A percentile compares a stretch with the other conserved stretches of the same genome.
Evolutionary conservation across 30 jellyfish, hydroid and myxozoan genomes (phyloP).

Genomic region (Aurelia aurita complex sp. Pacific): DNA sequence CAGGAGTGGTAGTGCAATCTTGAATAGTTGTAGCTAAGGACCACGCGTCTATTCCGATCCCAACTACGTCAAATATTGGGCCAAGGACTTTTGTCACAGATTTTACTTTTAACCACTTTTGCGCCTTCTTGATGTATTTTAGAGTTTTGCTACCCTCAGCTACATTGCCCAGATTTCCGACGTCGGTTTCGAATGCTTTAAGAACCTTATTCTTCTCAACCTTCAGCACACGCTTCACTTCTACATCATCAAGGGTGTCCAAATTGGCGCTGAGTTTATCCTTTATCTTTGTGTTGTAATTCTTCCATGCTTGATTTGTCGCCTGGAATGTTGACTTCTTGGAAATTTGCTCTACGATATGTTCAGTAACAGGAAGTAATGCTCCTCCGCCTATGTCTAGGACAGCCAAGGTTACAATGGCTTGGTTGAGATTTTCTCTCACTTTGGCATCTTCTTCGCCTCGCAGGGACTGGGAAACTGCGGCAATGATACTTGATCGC

Average conservation of each 20-base stretch:
- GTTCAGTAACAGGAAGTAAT: conserved; percentile 19
- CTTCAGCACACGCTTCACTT: conserved; percentile 6
- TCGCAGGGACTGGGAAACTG: conserved; percentile 1
- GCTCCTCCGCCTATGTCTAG: conserved; percentile 51
- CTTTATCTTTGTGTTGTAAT: conserved; percentile 10
- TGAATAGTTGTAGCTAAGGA: conserved; percentile 9
- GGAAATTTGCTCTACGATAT: conserved; percentile 14
- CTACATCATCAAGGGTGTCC: conserved; percentile 1
- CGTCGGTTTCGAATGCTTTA: conserved; percentile 13
- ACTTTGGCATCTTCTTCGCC: conserved; percentile 17
- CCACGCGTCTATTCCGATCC: conserved; percentile 40
- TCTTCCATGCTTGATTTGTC: conserved; percentile 15
- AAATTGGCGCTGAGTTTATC: background rate
- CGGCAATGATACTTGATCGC: conserved; percentile 9
- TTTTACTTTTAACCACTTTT: conserved; percentile 30
- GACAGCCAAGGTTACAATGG: conserved; percentile 38
- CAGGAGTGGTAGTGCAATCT: conserved; percentile 20
- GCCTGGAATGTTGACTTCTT: conserved; percentile 20
- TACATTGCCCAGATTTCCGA: background rate
- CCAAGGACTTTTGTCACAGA: conserved; percentile 27
- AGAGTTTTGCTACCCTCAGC: background rate
- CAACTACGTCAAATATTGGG: conserved; percentile 24
- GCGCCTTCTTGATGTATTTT: conserved; percentile 26
- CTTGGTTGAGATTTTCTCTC: conserved; percentile 35
- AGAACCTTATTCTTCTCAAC: conserved; percentile 12